phyloP scores from a whole-genome alignment of 1,140 invertebrate genomes.

The Oncopodura yosiiana region DNA sequence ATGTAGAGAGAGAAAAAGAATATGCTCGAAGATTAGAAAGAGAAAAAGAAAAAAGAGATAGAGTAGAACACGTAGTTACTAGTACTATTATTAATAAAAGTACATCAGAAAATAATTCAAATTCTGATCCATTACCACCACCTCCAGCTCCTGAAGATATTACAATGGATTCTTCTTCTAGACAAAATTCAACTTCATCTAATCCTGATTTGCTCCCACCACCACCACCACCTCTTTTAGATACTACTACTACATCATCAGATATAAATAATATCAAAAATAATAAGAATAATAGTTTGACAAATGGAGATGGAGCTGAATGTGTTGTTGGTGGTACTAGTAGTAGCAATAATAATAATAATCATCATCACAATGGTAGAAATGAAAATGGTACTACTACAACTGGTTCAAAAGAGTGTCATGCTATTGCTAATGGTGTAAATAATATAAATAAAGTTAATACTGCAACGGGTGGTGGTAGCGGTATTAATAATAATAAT shows the following conservation, averaged over 20 bases:
- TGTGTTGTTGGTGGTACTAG: not conserved
- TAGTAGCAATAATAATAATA: not conserved
- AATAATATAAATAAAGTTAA: not conserved
- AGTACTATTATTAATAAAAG: not conserved
- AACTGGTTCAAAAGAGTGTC: not conserved
- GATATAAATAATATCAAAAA: constrained; percentile 11
- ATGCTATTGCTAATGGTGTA: not conserved
- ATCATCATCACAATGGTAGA: constrained; percentile 5
- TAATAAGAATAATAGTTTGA: not conserved
- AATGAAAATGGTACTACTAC: not conserved
- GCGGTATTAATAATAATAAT: constrained; percentile 11
- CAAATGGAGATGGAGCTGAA: not conserved
- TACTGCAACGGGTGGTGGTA: not conserved
- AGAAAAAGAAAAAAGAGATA: constrained; percentile 11
- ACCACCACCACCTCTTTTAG: constrained; percentile 15
- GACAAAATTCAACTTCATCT: constrained; percentile 19
- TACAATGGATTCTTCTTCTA: constrained; percentile 9
- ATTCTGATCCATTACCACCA: constrained; percentile 22
- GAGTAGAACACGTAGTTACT: constrained; percentile 11
- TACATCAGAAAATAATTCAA: not conserved
- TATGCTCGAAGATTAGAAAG: constrained; percentile 6
- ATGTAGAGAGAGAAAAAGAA: constrained; percentile 21
- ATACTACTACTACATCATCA: constrained; percentile 3
- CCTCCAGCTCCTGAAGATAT: constrained; percentile 21
- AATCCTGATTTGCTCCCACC: constrained; percentile 33